Evolutionary conservation across 2,113 vertebrate genomes (phyloP), one percentile per base, ranked within the genome.

Genomic region (Caracal caracal): DNA sequence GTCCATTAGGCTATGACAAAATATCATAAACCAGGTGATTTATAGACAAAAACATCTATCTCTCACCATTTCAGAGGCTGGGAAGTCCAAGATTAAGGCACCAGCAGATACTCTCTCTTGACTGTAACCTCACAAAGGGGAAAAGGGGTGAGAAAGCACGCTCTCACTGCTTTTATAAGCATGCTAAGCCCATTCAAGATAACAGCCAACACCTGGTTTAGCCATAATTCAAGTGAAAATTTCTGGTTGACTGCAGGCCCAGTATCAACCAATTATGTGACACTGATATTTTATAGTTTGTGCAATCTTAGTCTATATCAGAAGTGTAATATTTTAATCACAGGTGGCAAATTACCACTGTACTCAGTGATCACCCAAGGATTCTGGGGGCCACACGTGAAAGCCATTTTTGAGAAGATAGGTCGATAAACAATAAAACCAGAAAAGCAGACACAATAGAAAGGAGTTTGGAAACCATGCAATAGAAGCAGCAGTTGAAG

Each of bases 331-430:
- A 53, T 84, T 71, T 84, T 59, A 37, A 71, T 24, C 22, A 7
- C n/a, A 35, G 16, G 4, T 53, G 20, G 4, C 20, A 49, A 40
- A 56, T 43, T 5, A 30, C 16, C 9, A 65, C 26, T 35, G 43
- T 51, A 59, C 9, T 79, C 11, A 28, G 7, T 26, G 19, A 13
- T 20, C 22, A 80, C 0, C 3, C 2, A 63, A 30, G 13, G 26
- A 71, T 35, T 33, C 6, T 84, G 20, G 22, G 56, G 10, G 1
- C 68, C 16, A n/a, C 17, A 28, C 3, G 47, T 43, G 4, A 49
- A 92, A 94, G 61, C 24, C 51, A 65, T 91, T 51, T 96, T 90
- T 76, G 22, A 85, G 40, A 90, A 90, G 59, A 53, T 6, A 78
- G 1, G 66, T 47, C 0, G 1, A n/a, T 71, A 84, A 87, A n/a